These are phyloP conservation scores for Dinocampus coccinellae DNA, from an alignment of 2,888 invertebrate species.

Conservation along the genomic window DNA sequence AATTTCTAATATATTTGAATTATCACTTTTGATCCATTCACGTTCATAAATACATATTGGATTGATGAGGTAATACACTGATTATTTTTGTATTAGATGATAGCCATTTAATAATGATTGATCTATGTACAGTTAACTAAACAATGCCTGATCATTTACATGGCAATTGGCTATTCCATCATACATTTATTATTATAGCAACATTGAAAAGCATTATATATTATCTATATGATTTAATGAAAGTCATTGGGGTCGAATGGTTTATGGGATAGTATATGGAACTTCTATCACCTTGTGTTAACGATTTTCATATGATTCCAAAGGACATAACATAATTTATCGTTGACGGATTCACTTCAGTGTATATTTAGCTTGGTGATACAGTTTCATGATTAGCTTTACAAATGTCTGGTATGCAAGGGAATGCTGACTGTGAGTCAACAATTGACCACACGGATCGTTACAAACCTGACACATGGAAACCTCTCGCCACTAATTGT, in stretches of 20 bases:
- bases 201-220: conserved; percentile 8
- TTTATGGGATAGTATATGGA: conserved; percentile 20
- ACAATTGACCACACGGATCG: conserved; percentile 11
- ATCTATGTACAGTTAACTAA: conserved; percentile 27
- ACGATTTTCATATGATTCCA: conserved; percentile 1
- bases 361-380: background rate
- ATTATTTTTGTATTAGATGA: background rate
- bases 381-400: conserved; percentile 19
- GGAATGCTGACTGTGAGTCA: conserved; percentile 22
- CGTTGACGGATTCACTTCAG: conserved; percentile 9
- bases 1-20: background rate
- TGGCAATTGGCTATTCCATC: background rate
- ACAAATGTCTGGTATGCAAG: background rate
- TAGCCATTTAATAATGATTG: conserved; percentile 17
- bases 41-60: conserved; percentile 1
- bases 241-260: conserved; percentile 24
- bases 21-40: background rate
- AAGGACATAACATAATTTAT: conserved; percentile 22
- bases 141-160: conserved; percentile 12
- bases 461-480: background rate
- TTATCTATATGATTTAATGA: conserved; percentile 33
- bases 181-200: background rate
- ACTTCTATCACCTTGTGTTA: conserved; percentile 11
- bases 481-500: background rate
- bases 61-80: conserved; percentile 6